Base-by-base conservation (phyloP, 1,140 invertebrate genomes). In the Papilio dardanus region DNA sequence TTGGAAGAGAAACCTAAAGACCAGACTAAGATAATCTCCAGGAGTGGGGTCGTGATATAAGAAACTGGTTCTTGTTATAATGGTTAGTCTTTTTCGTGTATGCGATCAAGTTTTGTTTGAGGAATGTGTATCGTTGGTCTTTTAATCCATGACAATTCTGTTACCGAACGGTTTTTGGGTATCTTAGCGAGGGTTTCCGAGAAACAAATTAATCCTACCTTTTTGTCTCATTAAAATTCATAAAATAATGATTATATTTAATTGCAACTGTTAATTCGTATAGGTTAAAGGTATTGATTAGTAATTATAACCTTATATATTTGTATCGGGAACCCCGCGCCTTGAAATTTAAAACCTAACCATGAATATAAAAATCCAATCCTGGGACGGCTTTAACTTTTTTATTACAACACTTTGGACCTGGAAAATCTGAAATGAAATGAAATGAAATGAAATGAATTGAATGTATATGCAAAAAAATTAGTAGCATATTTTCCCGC, bases 21-120 rank as follows among this genome's bases (percentile, higher is more conserved):
- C 77, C 87, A 88, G 16, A 84, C 87, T 31, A 93, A 93, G 84
- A 93, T 93, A 76, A 93, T 93, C 54, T 90, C 91, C 46, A 90
- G 90, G 83, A 93, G 91, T 76, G 91, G 91, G 19, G 91, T 93
- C 71, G 91, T 93, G 33, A 93, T 93, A 92, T 93, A 93, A 90
- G 88, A 33, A 40, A 42, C 14, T 69, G 31, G 16, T 19, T 35
- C 30, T 19, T 4, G 12, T 24, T 12, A 21, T 37, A n/a, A 14
- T 37, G 31, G 37, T 24, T 6, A 62, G 24, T 62, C 12, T 54
- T 62, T 8, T 12, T 69, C 21, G 7, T 14, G 35, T 37, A 37
- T 40, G n/a, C 19, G 30, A 68, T 33, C 14, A 19, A 21, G n/a
- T 37, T 33, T 35, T 42, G 21, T 69, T 40, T 35, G 30, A 67